Evolutionary conservation across 2,888 invertebrate genomes (phyloP).

Genomic region (Athetis lepigone): DNA sequence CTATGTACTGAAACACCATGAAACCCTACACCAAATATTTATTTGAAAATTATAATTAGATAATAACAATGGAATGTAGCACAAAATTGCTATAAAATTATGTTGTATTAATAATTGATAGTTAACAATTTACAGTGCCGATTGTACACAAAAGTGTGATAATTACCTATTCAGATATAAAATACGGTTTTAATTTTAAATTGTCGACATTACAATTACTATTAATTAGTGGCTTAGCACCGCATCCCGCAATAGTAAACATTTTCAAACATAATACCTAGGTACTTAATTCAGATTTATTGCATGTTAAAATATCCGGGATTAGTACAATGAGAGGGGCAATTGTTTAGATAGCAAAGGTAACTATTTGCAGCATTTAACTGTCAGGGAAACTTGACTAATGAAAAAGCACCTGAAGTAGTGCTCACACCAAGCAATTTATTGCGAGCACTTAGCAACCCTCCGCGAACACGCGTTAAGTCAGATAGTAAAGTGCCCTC

Average conservation of each 20-base stretch:
- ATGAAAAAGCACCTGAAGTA: slow-evolving; percentile 84
- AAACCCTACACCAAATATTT: too few relatives aligned
- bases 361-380: slow-evolving; percentile 64
- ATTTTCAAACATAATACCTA: slow-evolving; percentile 33
- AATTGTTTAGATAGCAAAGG: slow-evolving; percentile 53
- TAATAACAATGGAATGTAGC: too few relatives aligned
- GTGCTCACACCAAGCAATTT: slow-evolving; percentile 80
- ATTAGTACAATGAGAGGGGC: slow-evolving; percentile 44
- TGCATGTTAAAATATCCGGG: slow-evolving; percentile 21
- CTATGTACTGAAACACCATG: too few relatives aligned
- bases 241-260: background rate
- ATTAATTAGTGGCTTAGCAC: slow-evolving; percentile 14
- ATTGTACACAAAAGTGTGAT: background rate
- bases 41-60: too few relatives aligned
- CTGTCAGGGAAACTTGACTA: slow-evolving; percentile 73
- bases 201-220: background rate
- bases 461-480: slow-evolving; percentile 75
- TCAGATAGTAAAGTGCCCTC: slow-evolving; percentile 73
- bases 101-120: background rate
- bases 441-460: slow-evolving; percentile 84
- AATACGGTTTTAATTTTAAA: background rate
- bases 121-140: background rate
- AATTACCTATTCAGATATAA: background rate
- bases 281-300: slow-evolving; percentile 21
- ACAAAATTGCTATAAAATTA: too few relatives aligned